These are phyloP conservation scores for Acromyrmex echinatior DNA, from an alignment of 1,140 invertebrate genomes.

Conservation along the genomic window DNA sequence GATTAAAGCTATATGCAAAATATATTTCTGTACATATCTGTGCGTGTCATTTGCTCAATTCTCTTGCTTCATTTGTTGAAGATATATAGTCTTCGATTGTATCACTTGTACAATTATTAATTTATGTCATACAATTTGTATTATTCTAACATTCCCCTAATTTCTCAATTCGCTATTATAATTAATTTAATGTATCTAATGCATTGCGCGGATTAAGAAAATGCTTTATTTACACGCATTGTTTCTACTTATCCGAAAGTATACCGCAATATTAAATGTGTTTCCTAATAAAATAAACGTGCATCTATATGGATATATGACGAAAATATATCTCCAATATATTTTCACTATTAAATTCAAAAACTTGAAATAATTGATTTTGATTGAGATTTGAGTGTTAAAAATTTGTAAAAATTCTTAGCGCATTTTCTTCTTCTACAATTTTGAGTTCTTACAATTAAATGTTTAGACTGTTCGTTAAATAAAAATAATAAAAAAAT, in stretches of 20 bases:
- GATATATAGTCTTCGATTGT: slow-evolving; percentile 5
- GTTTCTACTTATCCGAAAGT: slow-evolving; percentile 42
- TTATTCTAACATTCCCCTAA: slow-evolving; percentile 38
- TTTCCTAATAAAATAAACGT: slow-evolving; percentile 24
- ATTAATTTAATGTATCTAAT: slow-evolving; percentile 39
- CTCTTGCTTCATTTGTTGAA: slow-evolving; percentile 44
- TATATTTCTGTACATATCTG: slow-evolving; percentile 58
- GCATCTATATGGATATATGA: not conserved
- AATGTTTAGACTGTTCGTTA: not conserved
- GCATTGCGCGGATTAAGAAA: slow-evolving; percentile 39
- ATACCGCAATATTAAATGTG: slow-evolving; percentile 5
- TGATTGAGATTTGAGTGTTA: not conserved
- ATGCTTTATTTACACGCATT: slow-evolving; percentile 59
- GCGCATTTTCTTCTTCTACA: not conserved
- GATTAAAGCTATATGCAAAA: slow-evolving; percentile 55
- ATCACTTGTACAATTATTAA: slow-evolving; percentile 52
- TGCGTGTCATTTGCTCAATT: slow-evolving; percentile 49
- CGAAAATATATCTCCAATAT: not conserved
- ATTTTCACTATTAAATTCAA: not conserved
- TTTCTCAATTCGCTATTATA: slow-evolving; percentile 20
- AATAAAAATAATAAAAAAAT: not conserved
- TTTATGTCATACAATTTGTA: slow-evolving; percentile 24
- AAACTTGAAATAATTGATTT: not conserved
- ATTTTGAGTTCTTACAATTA: not conserved
- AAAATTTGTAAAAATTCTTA: not conserved